phyloP scores from a whole-genome alignment of 2,797 vertebrate species.

The Otus scops region DNA sequence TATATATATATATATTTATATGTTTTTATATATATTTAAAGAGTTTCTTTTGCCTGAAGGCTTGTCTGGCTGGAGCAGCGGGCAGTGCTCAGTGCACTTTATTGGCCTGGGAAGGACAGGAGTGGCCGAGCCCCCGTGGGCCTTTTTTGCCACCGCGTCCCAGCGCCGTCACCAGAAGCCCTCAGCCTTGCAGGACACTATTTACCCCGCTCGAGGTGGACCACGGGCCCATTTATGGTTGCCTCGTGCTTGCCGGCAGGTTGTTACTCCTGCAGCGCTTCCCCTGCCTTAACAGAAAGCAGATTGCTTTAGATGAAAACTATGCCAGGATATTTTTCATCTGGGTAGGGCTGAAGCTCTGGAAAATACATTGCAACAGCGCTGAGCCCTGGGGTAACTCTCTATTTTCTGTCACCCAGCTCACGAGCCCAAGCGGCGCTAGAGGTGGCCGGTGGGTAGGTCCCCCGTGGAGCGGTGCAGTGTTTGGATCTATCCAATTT shows the following conservation, averaged over 20 bases:
- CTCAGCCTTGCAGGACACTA: neutral
- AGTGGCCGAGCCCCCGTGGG: neutral
- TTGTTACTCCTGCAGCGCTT: neutral
- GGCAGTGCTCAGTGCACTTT: neutral
- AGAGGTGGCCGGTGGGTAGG: accelerated
- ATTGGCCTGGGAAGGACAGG: neutral
- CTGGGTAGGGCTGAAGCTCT: neutral
- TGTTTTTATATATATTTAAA: neutral
- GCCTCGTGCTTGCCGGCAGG: neutral
- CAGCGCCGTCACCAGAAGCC: neutral
- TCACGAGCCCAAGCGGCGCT: accelerated
- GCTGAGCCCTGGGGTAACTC: neutral
- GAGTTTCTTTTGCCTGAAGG: neutral
- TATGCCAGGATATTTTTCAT: conserved; percentile 2
- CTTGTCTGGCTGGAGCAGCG: neutral
- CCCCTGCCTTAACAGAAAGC: neutral
- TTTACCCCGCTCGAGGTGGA: accelerated
- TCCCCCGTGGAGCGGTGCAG: accelerated
- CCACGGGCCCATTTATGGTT: conserved; percentile 17
- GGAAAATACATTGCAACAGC: neutral
- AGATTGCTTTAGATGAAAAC: conserved; percentile 1
- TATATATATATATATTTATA: neutral
- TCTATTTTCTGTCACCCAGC: neutral
- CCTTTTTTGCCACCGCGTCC: neutral
- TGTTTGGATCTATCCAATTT: accelerated